A percentile compares a stretch with the other conserved stretches of the same genome.
Conservation (phyloP, 2,113 vertebrate genomes). For the Noctilio leporinus region DNA sequence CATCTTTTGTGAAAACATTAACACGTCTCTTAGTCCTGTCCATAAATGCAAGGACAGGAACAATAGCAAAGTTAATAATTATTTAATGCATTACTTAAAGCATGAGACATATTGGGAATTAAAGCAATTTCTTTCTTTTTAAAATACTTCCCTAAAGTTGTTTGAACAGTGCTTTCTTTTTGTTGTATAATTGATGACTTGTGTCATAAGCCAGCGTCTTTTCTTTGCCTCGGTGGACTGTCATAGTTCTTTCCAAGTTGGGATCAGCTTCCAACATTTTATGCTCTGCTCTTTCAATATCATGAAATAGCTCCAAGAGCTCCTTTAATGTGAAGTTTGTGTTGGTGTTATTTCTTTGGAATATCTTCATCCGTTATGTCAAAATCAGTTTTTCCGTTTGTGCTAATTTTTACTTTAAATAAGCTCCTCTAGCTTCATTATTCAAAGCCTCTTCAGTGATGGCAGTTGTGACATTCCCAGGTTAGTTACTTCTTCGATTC, state of each 20-base stretch:
- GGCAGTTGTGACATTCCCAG: fast-evolving
- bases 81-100: not conserved
- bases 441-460: not conserved
- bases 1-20: not conserved
- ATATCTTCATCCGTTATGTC: not conserved
- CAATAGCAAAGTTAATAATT: not conserved
- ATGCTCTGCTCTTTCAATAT: not conserved
- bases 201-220: not conserved
- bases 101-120: not conserved
- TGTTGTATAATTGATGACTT: not conserved
- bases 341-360: not conserved
- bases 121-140: not conserved
- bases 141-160: not conserved
- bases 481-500: not conserved
- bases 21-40: not conserved
- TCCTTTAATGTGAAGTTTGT: not conserved
- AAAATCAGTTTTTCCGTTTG: not conserved
- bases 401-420: not conserved
- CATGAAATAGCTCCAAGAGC: not conserved
- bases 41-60: not conserved
- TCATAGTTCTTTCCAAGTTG: not conserved
- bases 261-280: not conserved
- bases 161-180: not conserved
- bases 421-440: not conserved
- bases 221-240: not conserved